Conservation (phyloP, 37 sponge, comb jelly and placozoan genomes). For the Amphimedon queenslandica region DNA sequence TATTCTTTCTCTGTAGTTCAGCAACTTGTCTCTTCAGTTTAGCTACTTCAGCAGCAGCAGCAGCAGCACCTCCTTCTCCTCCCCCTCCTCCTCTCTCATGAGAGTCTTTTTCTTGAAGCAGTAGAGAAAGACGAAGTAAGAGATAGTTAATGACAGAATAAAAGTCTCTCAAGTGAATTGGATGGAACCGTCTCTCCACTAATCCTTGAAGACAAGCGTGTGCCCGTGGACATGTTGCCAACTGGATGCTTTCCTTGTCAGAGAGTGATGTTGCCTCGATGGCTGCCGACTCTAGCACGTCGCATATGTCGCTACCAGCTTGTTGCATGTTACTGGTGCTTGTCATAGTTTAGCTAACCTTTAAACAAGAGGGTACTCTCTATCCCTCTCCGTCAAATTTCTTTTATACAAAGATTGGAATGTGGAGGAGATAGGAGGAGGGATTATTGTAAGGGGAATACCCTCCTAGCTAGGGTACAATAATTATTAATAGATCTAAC, state of each 20-base stretch:
- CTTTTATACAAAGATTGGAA: background rate
- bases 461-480: too few relatives aligned
- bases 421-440: background rate
- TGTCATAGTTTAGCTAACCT: background rate
- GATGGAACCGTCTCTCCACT: background rate
- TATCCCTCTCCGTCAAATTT: background rate
- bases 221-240: background rate
- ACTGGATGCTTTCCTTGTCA: background rate
- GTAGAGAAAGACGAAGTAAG: slow-evolving; percentile 23
- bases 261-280: background rate
- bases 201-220: background rate
- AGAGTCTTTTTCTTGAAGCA: slow-evolving; percentile 9
- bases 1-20: slow-evolving; percentile 1
- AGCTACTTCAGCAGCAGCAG: background rate
- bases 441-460: background rate
- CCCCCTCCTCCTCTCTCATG: slow-evolving; percentile 14
- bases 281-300: background rate
- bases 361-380: background rate
- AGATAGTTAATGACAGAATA: slow-evolving; percentile 11
- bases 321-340: background rate
- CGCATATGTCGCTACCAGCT: background rate
- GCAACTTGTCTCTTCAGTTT: background rate
- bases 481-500: too few relatives aligned
- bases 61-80: slow-evolving; percentile 1
- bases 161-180: background rate